phyloP scores from a whole-genome alignment of 2,797 vertebrate species.

The Darevskia mixta region DNA sequence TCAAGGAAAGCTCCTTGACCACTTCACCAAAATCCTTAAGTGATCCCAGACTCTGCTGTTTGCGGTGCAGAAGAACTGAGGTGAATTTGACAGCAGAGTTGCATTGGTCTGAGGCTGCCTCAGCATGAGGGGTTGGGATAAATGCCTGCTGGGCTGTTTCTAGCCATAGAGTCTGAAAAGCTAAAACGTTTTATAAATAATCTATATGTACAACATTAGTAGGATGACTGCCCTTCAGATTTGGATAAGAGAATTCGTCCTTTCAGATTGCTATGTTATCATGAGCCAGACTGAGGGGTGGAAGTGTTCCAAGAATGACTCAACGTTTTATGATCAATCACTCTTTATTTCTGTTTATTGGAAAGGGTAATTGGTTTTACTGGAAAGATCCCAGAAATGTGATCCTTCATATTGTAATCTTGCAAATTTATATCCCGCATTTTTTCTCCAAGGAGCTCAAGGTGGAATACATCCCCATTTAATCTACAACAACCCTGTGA shows the following conservation, averaged over 20 bases:
- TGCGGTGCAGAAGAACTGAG: background rate
- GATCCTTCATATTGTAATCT: background rate
- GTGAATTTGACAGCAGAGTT: background rate
- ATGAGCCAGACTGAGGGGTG: conserved; percentile 14
- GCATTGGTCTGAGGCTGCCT: background rate
- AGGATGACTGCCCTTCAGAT: background rate
- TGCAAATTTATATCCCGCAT: background rate
- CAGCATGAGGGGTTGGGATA: background rate
- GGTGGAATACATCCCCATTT: too few relatives aligned
- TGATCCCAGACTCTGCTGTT: background rate
- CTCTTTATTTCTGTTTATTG: conserved; percentile 14
- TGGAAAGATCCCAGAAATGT: conserved; percentile 8
- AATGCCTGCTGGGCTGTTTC: background rate
- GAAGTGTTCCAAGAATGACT: conserved; percentile 26
- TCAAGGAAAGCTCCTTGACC: background rate
- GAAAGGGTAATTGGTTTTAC: conserved; percentile 26
- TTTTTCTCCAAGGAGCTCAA: too few relatives aligned
- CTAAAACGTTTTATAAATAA: conserved; percentile 12
- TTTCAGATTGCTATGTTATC: conserved; percentile 15
- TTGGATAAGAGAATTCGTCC: conserved; percentile 3
- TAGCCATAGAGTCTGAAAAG: background rate
- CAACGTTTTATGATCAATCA: conserved; percentile 24
- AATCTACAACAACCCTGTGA: too few relatives aligned
- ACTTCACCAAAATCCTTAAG: background rate
- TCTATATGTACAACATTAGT: conserved; percentile 8